Evolutionary conservation across 1,140 invertebrate genomes (phyloP), one percentile per base, ranked within the genome.

Genomic region (Luehdorfia chinensis): DNA sequence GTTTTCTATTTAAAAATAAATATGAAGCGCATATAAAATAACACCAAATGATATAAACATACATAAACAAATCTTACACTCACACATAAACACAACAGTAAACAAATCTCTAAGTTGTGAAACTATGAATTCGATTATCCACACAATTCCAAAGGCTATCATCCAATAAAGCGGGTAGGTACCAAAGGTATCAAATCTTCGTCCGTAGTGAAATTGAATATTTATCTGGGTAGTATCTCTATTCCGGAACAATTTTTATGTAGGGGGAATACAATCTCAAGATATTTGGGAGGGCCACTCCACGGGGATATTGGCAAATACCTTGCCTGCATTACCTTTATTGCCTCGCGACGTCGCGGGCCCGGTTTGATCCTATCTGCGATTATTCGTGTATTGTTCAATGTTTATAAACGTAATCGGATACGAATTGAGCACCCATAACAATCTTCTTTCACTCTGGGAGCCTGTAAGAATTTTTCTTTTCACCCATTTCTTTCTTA

Each of bases 201-300:
- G 79, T 80, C 78, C 79, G 71, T 75, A 79, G 64, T 78, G 75
- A 83, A 86, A 86, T 86, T 86, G 83, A 86, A 86, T 84, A 86
- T 84, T 86, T 86, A 86, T 86, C 83, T 77, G 79, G 76, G 70
- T 79, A 86, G 73, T 86, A 84, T 85, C 81, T 85, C 81, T 79
- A 86, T 86, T 80, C 71, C 66, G 73, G 83, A 84, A 84, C 79
- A 83, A 86, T 86, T 84, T 84, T 86, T 86, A 86, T 84, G 77
- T 85, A 78, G 79, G 71, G 78, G 39, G 76, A 78, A 81, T 70
- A 80, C 75, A 78, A 85, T 84, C 74, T 84, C 67, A 67, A 83
- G 72, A 84, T 84, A 83, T 83, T 83, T 67, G 75, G 74, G 75
- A 78, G 76, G 81, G 71, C 79, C 81, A 84, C 79, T 85, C 73